These are phyloP conservation scores for Trachythela sp. DNA, from an alignment of 64 coral and sea anemone species.

Conservation along the genomic window DNA sequence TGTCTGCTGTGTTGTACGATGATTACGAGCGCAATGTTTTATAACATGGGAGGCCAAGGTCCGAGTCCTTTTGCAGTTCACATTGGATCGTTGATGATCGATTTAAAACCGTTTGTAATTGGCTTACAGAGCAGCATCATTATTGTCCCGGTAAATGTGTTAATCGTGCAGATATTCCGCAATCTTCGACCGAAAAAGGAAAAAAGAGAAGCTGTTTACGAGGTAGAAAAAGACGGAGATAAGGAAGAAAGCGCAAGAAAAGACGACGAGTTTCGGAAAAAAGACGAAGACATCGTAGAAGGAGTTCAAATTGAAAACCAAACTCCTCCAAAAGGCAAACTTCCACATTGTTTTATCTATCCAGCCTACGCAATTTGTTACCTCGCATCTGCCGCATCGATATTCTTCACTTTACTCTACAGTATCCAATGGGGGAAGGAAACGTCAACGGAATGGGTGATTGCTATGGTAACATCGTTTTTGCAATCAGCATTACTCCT, in stretches of 20 bases:
- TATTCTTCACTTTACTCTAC: slow-evolving; percentile 80
- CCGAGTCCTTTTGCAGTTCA: not conserved
- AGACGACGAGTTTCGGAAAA: not conserved
- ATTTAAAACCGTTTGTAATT: slow-evolving; percentile 12
- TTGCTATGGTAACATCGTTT: slow-evolving; percentile 67
- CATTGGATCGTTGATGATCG: slow-evolving; percentile 50
- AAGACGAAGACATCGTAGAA: not conserved
- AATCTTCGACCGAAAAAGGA: slow-evolving; percentile 60
- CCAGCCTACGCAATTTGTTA: slow-evolving; percentile 62
- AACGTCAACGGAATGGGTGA: slow-evolving; percentile 12
- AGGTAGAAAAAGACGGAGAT: not conserved
- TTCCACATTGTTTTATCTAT: slow-evolving; percentile 65
- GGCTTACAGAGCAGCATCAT: slow-evolving; percentile 75
- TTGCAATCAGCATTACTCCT: slow-evolving; percentile 76
- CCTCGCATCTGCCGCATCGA: slow-evolving; percentile 31
- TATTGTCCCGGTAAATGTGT: slow-evolving; percentile 79
- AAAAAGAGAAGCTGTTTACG: not conserved
- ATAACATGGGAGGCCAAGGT: slow-evolving; percentile 41
- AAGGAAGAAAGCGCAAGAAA: not conserved
- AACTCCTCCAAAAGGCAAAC: slow-evolving; percentile 10
- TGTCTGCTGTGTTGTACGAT: slow-evolving; percentile 65
- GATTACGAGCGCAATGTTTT: slow-evolving; percentile 34
- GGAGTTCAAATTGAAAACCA: not conserved
- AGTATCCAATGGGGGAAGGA: slow-evolving; percentile 66
- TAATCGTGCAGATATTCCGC: slow-evolving; percentile 81